Evolutionary conservation across 2,113 vertebrate genomes (phyloP).

Genomic region (Gadus chalcogrammus): DNA sequence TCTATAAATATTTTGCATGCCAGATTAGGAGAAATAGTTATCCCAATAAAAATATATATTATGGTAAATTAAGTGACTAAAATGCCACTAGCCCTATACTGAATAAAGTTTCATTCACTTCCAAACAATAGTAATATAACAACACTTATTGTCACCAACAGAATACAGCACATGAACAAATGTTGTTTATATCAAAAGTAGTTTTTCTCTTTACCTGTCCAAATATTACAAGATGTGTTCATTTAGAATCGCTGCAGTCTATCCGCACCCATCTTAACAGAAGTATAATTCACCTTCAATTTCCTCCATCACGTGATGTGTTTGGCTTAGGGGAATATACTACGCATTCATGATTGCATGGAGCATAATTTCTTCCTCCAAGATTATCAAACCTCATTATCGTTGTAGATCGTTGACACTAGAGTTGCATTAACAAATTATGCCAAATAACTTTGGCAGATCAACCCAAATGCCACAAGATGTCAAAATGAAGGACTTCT

Average conservation of each 20-base stretch:
- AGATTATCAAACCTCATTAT: not conserved
- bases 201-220: not conserved
- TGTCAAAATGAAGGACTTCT: too few species aligned
- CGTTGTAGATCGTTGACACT: too few species aligned
- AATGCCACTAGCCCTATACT: slow-evolving; percentile 2
- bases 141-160: slow-evolving; percentile 9
- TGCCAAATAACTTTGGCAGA: not conserved
- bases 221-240: not conserved
- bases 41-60: not conserved
- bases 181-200: slow-evolving; percentile 15
- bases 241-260: not conserved
- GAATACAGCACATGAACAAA: not conserved
- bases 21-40: slow-evolving; percentile 21
- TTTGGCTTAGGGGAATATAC: not conserved
- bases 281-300: slow-evolving; percentile 28
- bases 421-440: not conserved
- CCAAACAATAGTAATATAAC: slow-evolving; percentile 12
- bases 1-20: slow-evolving; percentile 44
- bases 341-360: slow-evolving; percentile 3
- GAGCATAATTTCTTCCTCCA: slow-evolving; percentile 1
- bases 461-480: not conserved
- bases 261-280: slow-evolving; percentile 10
- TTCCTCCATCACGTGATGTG: slow-evolving; percentile 12
- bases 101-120: slow-evolving; percentile 22
- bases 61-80: not conserved